Evolutionary conservation across 2,797 vertebrate species (phyloP).

Genomic region (Fistularia commersonii): DNA sequence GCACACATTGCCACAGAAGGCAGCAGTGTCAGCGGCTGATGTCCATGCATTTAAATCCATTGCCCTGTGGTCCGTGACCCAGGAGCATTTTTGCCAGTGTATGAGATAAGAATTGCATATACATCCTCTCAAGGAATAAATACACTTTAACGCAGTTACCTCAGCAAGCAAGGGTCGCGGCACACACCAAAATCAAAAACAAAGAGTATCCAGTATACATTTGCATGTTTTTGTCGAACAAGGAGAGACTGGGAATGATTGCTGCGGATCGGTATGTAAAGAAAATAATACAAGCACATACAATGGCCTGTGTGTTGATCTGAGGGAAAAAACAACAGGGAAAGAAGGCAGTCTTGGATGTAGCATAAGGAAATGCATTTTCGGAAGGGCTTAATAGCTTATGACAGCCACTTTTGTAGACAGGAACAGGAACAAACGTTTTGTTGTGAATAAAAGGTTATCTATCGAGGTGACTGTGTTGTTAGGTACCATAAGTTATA

Average conservation of each 20-base stretch:
- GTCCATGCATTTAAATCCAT: constrained; percentile 53
- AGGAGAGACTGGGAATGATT: constrained; percentile 1
- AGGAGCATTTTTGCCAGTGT: constrained; percentile 28
- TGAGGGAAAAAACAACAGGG: constrained; percentile 18
- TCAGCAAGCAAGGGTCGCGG: constrained; percentile 21
- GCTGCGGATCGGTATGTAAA: neutral
- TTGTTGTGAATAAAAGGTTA: constrained; percentile 22
- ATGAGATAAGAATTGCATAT: constrained; percentile 10
- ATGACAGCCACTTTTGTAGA: constrained; percentile 24
- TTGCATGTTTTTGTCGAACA: constrained; percentile 13
- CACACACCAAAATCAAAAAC: constrained; percentile 28
- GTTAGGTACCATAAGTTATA: constrained; percentile 21
- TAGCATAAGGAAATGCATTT: constrained; percentile 44
- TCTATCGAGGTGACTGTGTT: constrained; percentile 32
- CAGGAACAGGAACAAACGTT: constrained; percentile 12
- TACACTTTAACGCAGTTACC: constrained; percentile 12
- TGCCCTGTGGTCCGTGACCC: constrained; percentile 19
- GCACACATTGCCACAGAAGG: constrained; percentile 30
- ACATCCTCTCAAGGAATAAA: constrained; percentile 19
- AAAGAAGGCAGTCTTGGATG: constrained; percentile 47
- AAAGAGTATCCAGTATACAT: constrained; percentile 9
- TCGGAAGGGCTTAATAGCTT: constrained; percentile 49
- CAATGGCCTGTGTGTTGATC: constrained; percentile 25
- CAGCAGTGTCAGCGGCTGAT: constrained; percentile 46
- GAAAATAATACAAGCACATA: constrained; percentile 1